Evolutionary conservation across 2,888 invertebrate genomes (phyloP), one percentile per base, ranked within the genome.

Genomic region (Eugnorisma glareosa): DNA sequence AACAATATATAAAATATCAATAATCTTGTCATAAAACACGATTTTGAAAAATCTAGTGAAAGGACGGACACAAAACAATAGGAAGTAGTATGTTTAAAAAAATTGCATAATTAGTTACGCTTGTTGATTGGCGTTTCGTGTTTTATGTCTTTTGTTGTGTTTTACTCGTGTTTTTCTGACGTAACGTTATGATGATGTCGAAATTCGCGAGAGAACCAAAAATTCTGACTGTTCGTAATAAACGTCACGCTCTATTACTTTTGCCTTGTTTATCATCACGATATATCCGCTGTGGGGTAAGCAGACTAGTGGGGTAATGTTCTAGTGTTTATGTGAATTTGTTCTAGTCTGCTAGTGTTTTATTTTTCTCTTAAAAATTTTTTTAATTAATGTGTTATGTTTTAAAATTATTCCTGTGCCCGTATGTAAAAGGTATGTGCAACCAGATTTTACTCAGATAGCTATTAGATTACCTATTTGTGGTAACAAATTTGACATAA

Each of bases 71-170:
- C 4, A 72, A 48, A 59, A 80, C 69, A 84, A 86, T 86, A 90
- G 92, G 91, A 91, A 90, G 88, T 87, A 68, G 84, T 87, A 88
- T 89, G 88, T 93, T 94, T 94, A 89, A 81, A 89, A 82, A 88
- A 91, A 95, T 96, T 96, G 96, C 96, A 96, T 96, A 96, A 96
- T 96, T 96, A 89, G 94, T 91, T 92, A 94, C 94, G 95, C 91
- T 93, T 82, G 84, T 89, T 91, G 91, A 89, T 90, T 93, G 86
- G 89, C 85, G 88, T 89, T 91, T 91, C 90, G 90, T 93, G 91
- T 89, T 93, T 90, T 92, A 92, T 92, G 91, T 86, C 84, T 90
- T 78, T 66, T 88, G 88, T 87, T 82, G 85, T 88, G 80, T 85
- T 88, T 85, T 79, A 84, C 74, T 87, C 70, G 69, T 84, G 85